Base-by-base conservation (phyloP, 2,797 vertebrate genomes). In the Danio choprae region DNA sequence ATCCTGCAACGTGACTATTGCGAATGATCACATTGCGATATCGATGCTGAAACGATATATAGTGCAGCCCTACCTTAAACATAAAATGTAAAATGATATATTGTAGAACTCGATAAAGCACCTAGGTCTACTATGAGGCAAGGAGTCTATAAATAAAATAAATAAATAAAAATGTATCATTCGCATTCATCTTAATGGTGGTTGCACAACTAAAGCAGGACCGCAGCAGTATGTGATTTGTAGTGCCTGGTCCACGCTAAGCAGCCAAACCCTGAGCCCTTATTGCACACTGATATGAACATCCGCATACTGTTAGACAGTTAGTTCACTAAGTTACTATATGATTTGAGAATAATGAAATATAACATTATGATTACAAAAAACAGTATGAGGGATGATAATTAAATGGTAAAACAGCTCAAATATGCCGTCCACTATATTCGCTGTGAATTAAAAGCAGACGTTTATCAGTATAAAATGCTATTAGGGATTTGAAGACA, bases 391-490 rank as follows among this genome's bases (percentile, higher is more conserved):
- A 78, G 44, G 55, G 56, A 15, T 38, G 29, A 41, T 51, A 70
- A 78, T 78, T 70, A 59, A 78, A 77, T 46, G 41, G 63, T 44
- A 68, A 77, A 77, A 77, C 75, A 77, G 64, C 64, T 77, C 41
- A 58, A 68, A 78, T 70, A 59, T 78, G 43, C 65, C n/a, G 6
- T 70, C 65, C 56, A 43, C 65, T 10, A 4, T 63, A 56, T 68
- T 77, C 16, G 5, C 22, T 15, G 55, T 48, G 43, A 77, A 77
- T 68, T 79, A 65, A 73, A 73, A 29, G 59, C 41, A 46, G 78
- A 73, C 69, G 12, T 73, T 72, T 64, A 73, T 80, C 68, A 56
- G 69, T 43, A 16, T 46, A 73, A 73, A 73, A 73, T 70, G 68
- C 60, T 80, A 62, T 56, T 64, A 80, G 60, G 20, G 67, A 69